Base-by-base conservation (phyloP, 2,113 vertebrate genomes). In the Tichodroma muraria region DNA sequence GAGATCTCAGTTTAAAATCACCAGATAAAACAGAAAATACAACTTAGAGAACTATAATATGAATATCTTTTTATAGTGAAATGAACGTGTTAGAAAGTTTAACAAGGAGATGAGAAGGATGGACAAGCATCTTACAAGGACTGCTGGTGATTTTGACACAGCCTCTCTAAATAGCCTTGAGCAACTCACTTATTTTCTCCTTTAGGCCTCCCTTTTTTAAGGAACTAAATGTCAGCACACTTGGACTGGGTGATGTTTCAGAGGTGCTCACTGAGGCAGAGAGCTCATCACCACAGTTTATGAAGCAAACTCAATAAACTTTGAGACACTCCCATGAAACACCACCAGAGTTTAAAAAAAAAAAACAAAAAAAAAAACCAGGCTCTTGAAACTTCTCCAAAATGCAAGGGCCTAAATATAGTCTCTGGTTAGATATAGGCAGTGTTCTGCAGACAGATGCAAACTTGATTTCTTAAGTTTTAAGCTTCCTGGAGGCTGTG, bases 401-500 rank as follows among this genome's bases (percentile, higher is more conserved):
- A 91, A 54, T 42, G 31, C 38, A 56, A 73, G 23, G 19, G 31
- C 22, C 60, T 83, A 95, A 94, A 91, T 91, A 82, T 75, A 93
- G 50, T 59, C 37, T 70, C 33, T 80, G 68, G 52, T 28, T 63
- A 93, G 33, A 78, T 17, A 25, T 0, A 12, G 27, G 13, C 60
- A 59, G 8, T 52, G 27, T 93, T 93, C 88, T 96, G 92, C 94
- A 80, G 56, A 94, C 38, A 73, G 35, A 80, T 60, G 82, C 44
- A 90, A 88, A 90, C 15, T 65, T 66, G 76, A 38, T 93, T 94
- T 83, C 45, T 78, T 83, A 59, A 80, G 37, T 64, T 90, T 78
- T 63, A 54, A 66, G 52, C 69, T 90, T 96, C 92, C 92, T 88
- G 90, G 11, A 83, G 81, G 60, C 47, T 88, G 92, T 93, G 94